These are phyloP conservation scores for Aepyceros melampus DNA, from an alignment of 2,113 vertebrate species.

Conservation along the genomic window DNA sequence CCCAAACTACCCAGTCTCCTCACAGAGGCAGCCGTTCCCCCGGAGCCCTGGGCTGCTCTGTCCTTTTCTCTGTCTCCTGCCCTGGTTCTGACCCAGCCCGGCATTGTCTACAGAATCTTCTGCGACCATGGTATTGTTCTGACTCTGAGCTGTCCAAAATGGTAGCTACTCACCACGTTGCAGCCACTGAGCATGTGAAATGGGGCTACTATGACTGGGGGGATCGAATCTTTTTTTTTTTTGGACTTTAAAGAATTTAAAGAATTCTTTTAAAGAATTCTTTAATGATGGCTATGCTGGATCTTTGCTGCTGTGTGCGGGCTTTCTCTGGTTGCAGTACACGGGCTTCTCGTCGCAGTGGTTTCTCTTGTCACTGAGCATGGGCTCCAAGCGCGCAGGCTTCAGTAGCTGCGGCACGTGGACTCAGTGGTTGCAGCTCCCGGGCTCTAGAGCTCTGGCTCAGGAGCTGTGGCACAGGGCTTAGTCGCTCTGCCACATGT, in stretches of 20 bases:
- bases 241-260: no score
- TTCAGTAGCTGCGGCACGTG: accelerated
- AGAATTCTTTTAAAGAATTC: not conserved
- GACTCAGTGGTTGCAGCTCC: not conserved
- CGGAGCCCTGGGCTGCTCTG: not conserved
- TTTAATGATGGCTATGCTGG: not conserved
- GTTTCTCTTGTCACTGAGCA: not conserved
- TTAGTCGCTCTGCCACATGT: not conserved
- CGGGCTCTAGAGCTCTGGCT: not conserved
- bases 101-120: not conserved
- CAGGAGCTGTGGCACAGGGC: not conserved
- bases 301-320: not conserved
- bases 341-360: not conserved
- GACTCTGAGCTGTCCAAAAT: not conserved
- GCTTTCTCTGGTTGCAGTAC: not conserved
- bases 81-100: not conserved
- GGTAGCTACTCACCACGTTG: accelerated
- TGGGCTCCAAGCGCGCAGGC: not conserved
- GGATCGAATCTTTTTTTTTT: not conserved
- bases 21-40: not conserved
- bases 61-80: not conserved
- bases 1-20: not conserved
- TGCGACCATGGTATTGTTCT: accelerated
- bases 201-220: not conserved
- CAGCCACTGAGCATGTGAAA: not conserved